Base-by-base conservation (phyloP, 2,888 invertebrate genomes). In the Agrenia bidenticulata region DNA sequence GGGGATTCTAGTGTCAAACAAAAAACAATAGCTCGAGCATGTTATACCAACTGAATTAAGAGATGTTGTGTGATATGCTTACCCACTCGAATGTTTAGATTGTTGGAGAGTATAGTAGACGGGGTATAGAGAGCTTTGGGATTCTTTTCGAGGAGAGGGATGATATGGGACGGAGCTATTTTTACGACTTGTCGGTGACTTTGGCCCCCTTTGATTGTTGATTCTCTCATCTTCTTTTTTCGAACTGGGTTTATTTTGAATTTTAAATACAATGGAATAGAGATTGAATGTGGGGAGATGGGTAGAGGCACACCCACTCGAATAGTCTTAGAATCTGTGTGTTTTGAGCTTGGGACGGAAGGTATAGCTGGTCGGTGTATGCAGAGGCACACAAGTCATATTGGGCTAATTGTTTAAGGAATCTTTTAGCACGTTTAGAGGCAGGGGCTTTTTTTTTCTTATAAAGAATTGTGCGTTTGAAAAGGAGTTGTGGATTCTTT, bases 151-250 rank as follows among this genome's bases (percentile, higher is more conserved):
- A 45, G n/a, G 19, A 45, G 45, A 15, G 19, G n/a, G 45, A 19
- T 45, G 45, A 17, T 9, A 45, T 9, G n/a, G 15, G 4, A 45
- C 9, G 45, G 59, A 45, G 54, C 41, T 61, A 61, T 61, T 62
- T 62, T 62, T 62, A 62, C 56, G 56, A 62, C 56, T 62, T 62
- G 62, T 62, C 62, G 62, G 62, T 62, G 62, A 62, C 62, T 62
- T 62, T 62, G 49, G 62, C 17, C 56, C 9, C 51, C 23, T 51
- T 51, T 51, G 51, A 51, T 51, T 51, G 51, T 51, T 51, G 51
- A 51, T 51, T 5, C 24, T n/a, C n/a, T 23, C 23, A 51, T 45
- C 9, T 45, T 45, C 32, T 32, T 32, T 32, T n/a, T n/a, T 11
- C 9, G 15, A 45, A n/a, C 19, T 45, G n/a, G 9, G 5, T 15